These are phyloP conservation scores for Ciconia maguari DNA, from an alignment of 2,113 vertebrate species.

Conservation along the genomic window DNA sequence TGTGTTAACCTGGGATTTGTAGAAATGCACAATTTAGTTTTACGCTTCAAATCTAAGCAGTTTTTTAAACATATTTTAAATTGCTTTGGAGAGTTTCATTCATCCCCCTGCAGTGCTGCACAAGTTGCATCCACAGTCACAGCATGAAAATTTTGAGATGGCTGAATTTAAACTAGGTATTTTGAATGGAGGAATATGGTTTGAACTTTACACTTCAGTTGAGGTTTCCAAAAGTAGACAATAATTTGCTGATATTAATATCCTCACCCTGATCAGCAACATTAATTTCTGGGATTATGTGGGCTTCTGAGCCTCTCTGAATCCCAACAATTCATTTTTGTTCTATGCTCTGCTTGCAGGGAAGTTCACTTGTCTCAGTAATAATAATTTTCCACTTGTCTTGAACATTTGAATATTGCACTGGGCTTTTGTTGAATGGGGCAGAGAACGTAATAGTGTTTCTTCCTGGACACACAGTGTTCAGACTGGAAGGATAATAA, in stretches of 20 bases:
- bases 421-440: neutral
- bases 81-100: neutral
- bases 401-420: neutral
- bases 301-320: neutral
- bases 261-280: neutral
- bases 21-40: neutral
- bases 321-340: neutral
- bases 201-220: neutral
- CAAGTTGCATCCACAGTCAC: neutral
- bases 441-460: neutral
- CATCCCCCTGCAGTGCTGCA: neutral
- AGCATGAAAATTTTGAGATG: neutral
- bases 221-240: neutral
- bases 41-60: neutral
- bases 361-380: neutral
- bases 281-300: neutral
- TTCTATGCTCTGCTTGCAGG: neutral
- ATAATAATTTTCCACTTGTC: neutral
- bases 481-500: neutral
- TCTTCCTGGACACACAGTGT: neutral
- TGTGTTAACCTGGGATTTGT: neutral
- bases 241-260: neutral
- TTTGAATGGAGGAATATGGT: neutral
- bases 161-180: neutral
- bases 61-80: neutral